phyloP scores from a whole-genome alignment of 30 jellyfish, hydroid and myxozoan genomes.

The Aurelia sp. region DNA sequence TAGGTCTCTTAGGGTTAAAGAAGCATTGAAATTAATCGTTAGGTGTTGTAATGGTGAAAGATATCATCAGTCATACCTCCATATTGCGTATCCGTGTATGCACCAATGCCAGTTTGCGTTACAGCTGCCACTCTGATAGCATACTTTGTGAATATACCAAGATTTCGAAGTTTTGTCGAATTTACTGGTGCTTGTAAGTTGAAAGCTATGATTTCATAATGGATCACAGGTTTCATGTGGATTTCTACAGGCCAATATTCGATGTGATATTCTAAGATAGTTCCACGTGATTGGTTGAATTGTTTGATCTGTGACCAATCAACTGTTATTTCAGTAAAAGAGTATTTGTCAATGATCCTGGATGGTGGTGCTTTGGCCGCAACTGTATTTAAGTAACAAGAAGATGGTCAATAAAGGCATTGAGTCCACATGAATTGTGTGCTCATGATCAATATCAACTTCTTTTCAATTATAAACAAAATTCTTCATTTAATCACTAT shows the following conservation, averaged over 20 bases:
- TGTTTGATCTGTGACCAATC: constrained; percentile 36
- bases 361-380: constrained; percentile 42
- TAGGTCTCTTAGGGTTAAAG: no score
- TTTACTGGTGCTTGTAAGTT: constrained; percentile 38
- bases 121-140: constrained; percentile 64
- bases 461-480: no score
- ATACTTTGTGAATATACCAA: constrained; percentile 39
- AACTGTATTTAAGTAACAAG: constrained; percentile 18
- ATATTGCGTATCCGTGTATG: constrained; percentile 28
- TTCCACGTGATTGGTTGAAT: constrained; percentile 56
- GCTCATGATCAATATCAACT: no score
- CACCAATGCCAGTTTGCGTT: constrained; percentile 63
- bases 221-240: constrained; percentile 15
- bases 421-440: no score
- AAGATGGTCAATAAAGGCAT: no score
- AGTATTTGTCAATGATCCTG: constrained; percentile 33
- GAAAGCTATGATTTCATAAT: constrained; percentile 5
- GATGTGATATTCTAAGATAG: constrained; percentile 64
- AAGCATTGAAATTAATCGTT: no score
- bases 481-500: no score
- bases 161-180: constrained; percentile 14
- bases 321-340: constrained; percentile 48
- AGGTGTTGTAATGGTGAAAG: background rate
- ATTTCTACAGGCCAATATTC: constrained; percentile 39
- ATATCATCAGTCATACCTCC: constrained; percentile 50